Evolutionary conservation across 2,113 vertebrate species (phyloP), one percentile per base, ranked within the genome.

Genomic region (Nycticebus coucang): DNA sequence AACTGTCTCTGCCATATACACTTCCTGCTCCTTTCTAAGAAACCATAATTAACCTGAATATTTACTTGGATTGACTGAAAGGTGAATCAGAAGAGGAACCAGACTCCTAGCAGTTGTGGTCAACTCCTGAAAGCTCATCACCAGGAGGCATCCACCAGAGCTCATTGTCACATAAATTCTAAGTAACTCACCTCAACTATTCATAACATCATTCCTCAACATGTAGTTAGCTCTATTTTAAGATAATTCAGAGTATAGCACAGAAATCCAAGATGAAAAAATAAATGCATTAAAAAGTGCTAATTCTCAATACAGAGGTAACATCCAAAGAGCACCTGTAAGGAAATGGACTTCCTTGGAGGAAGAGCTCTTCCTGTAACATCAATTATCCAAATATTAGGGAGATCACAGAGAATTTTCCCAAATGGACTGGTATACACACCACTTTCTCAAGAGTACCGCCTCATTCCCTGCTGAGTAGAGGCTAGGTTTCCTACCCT

Each of bases 1-100:
- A 75, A 37, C 79, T 41, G 68, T 91, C 24, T 72, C 5, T 69
- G 33, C 57, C 7, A 9, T 45, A 53, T 85, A 86, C n/a, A 93
- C 41, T 93, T 91, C 69, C 69, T 75, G 57, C 55, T 24, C 11
- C 37, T 91, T 91, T 95, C 89, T 91, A 81, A 87, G 35, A 95
- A 94, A 53, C 19, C 1, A 21, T 80, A 57, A 88, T 57, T 81
- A 33, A 89, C 33, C 53, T 57, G 24, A 81, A 62, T 64, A 41
- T 68, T 41, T 83, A 60, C 28, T 75, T 69, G 14, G 9, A 41
- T 26, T 83, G 26, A 71, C 28, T 86, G 30, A 95, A 91, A 75
- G 89, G 28, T 55, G 24, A 75, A 26, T 93, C 35, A 79, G 50
- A 89, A 86, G 33, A 37, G 75, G 28, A 62, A 30, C 33, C 53